Base-by-base conservation (phyloP, 2,797 vertebrate species). In the Rhincodon typus region DNA sequence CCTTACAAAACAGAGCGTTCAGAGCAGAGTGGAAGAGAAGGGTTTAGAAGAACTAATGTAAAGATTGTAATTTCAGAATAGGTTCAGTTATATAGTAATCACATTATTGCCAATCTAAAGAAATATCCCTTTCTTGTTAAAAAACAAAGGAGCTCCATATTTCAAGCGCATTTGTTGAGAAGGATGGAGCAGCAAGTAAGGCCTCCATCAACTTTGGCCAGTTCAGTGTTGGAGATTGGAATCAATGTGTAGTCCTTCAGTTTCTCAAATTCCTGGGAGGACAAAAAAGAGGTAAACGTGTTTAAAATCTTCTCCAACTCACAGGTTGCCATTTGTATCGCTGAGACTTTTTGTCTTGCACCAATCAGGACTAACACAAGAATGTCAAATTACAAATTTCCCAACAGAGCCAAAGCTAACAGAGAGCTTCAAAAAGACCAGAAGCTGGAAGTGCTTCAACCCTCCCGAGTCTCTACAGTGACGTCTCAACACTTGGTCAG, bases 241-340 rank as follows among this genome's bases (percentile, higher is more conserved):
- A 99, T 99, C 97, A 99, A 98, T 98, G 98, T 98, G 97, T 99
- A 97, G 97, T 99, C 98, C 98, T 99, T 99, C 97, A 99, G 97
- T 97, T 98, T 99, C 97, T 99, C 98, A 96, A 98, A 99, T 91
- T 99, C 98, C 99, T 99, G 97, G 77, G 96, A 30, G 57, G 95
- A 70, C 46, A 50, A 94, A 38, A 94, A 79, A 46, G 91, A 94
- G 96, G 4, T 53, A 34, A 70, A 8, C 38, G 19, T n/a, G 30
- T 66, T 88, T 34, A 17, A n/a, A 91, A n/a, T 91, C 57, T 34
- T 62, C 4, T 66, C 57, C 19, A 53, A 90, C 62, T 62, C 88
- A 38, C 4, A 62, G 8, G 21, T 19, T 0, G 70, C 1, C 70
- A 23, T 72, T 5, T 30, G 12, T 74, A 7, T 74, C 12, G 8